Evolutionary conservation across 2,888 invertebrate genomes (phyloP), one percentile per base, ranked within the genome.

Genomic region (Archips crataeganus): DNA sequence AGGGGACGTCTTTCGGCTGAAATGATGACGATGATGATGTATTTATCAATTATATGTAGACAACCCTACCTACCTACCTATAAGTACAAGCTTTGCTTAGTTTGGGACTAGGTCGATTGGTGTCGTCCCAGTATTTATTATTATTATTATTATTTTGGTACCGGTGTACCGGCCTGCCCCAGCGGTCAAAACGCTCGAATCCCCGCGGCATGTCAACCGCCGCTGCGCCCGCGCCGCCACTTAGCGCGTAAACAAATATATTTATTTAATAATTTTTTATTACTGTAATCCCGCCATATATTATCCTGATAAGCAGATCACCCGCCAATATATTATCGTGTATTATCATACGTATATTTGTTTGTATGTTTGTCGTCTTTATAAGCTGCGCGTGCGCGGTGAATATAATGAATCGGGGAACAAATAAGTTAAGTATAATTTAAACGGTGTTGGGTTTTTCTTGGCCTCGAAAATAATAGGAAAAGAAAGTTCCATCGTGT

Each of bases 241-340:
- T 73, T 63, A 68, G 67, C 68, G 42, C 47, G 77, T 92, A 92
- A 92, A 93, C 92, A 93, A 92, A 93, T 91, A 93, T 92, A 92
- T 92, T 85, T 84, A 91, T 92, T 92, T 93, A 93, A 92, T 93
- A 93, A 90, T 86, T 90, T 92, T 93, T 92, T 93, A 93, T 93
- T 87, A 88, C 88, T 79, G 75, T 93, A 93, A 93, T 89, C 93
- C 86, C 87, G 84, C 87, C 91, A 93, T 93, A 92, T 91, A 87
- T 93, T 91, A 93, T 88, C 85, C 80, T 88, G 89, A 89, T 93
- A 92, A 93, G 88, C 85, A 90, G 93, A 90, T 93, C 91, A 90
- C 84, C 81, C 78, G 79, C 82, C 83, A 84, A 85, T 85, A 84
- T 85, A 85, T 87, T 84, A 85, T 79, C 82, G 77, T 86, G 85